phyloP scores from a whole-genome alignment of 2,113 vertebrate species.

The Silurus glanis region DNA sequence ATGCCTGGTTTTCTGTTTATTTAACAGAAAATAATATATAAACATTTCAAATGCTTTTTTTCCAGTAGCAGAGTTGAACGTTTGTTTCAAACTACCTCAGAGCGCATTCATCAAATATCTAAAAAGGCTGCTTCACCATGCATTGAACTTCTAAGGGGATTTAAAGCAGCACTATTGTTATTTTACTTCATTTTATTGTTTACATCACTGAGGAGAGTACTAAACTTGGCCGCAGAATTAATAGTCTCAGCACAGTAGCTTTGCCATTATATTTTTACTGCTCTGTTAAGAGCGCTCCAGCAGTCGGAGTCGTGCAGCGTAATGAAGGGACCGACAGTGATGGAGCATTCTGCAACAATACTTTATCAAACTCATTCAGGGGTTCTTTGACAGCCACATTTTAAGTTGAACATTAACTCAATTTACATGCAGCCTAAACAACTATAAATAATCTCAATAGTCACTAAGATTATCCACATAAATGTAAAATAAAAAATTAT shows the following conservation, averaged over 20 bases:
- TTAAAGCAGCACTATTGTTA: background rate
- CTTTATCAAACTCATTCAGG: conserved; percentile 3
- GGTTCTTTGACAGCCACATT: background rate
- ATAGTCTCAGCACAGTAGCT: background rate
- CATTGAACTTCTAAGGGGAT: background rate
- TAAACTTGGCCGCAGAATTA: background rate
- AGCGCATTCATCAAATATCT: background rate
- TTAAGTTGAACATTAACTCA: background rate
- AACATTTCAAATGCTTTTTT: background rate
- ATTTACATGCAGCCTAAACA: background rate
- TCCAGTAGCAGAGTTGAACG: background rate
- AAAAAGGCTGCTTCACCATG: background rate
- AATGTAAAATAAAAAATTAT: background rate
- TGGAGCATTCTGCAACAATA: background rate
- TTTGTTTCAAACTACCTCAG: background rate
- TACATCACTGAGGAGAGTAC: background rate
- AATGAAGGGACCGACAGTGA: conserved; percentile 12
- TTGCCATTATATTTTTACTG: background rate
- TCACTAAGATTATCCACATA: background rate
- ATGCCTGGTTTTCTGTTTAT: background rate
- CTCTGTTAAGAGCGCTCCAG: background rate
- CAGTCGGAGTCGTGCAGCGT: background rate
- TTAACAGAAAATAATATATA: background rate
- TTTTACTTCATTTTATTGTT: background rate
- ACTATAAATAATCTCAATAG: too few species aligned